Base-by-base conservation (phyloP, 1,140 invertebrate genomes). In the Spodoptera litura region DNA sequence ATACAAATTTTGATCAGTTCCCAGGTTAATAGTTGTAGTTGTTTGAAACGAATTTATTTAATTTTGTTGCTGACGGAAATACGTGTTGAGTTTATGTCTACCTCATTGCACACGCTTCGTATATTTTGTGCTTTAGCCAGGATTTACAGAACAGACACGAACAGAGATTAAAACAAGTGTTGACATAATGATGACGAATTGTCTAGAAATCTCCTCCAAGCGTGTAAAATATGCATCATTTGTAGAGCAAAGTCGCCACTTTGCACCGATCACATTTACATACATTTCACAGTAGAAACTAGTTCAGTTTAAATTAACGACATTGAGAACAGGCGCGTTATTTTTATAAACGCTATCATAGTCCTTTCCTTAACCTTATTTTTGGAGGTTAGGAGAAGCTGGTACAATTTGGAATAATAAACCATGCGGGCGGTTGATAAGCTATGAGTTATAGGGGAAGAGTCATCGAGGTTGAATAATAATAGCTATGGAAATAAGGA, bases 311-410 rank as follows among this genome's bases (percentile, higher is more conserved):
- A 70, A 72, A 72, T 72, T 44, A 35, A 49, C 52, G 35, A 73
- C 71, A 59, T 73, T 73, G 71, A 73, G 52, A 49, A 53, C 11
- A 59, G 59, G 59, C 71, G 4, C 51, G 27, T 56, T 56, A 71
- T 59, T 49, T 58, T 73, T 25, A 61, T 76, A 15, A 49, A 44
- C 11, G 12, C 73, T 64, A 59, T 73, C 35, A 49, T 76, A 15
- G 64, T 78, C 76, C 76, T 78, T 58, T 51, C 64, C 56, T 62
- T 78, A 72, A 72, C 77, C 68, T 78, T 78, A 72, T 78, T 78
- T 44, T 13, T 51, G 66, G 56, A 73, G 35, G 51, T 76, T 62
- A 52, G 20, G 11, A 31, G 4, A 27, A 20, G 62, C 25, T 55
- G 25, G 35, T 66, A 68, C n/a, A 56, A 74, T 61, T 74, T 61